Base-by-base conservation (phyloP, 2,797 vertebrate genomes). In the Artibeus jamaicensis region DNA sequence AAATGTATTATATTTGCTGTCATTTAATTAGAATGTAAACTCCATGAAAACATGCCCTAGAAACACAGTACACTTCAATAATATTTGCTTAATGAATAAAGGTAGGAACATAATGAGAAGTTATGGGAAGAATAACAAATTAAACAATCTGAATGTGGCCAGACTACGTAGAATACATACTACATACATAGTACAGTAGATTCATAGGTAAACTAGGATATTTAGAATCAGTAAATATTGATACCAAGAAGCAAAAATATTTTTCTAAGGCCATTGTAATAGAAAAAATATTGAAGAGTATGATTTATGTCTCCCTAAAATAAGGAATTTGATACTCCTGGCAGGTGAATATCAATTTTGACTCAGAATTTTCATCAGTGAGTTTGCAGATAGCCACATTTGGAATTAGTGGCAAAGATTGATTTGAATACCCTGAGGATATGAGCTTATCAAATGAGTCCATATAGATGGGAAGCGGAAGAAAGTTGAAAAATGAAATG, bases 361-460 rank as follows among this genome's bases (percentile, higher is more conserved):
- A 92, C 62, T 94, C 53, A 67, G 62, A 59, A 84, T 91, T 65
- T 46, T 84, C 65, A 84, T 78, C 26, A 29, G 39, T 59, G 73
- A 86, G 74, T 89, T 92, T 81, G 73, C 57, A 87, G 44, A 62
- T 19, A 68, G 50, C 50, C 70, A 39, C 34, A 86, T 82, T 70
- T 87, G 42, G 42, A 92, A 92, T 92, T 86, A 9, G 16, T 81
- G 79, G 48, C 39, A 85, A 42, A 91, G 44, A 81, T 94, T 91
- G 44, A 48, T 10, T 32, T 88, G 55, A 65, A 39, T 18, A 78
- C 24, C 34, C 73, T 81, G 24, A 22, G 24, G 26, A 68, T 46
- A 68, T 89, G 22, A 85, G 14, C n/a, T 71, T 62, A 88, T 84
- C 85, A 86, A 81, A 86, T 92, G 83, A 89, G 3, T 67, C 53